phyloP scores from a whole-genome alignment of 2,113 vertebrate species.

The Muntiacus reevesi region DNA sequence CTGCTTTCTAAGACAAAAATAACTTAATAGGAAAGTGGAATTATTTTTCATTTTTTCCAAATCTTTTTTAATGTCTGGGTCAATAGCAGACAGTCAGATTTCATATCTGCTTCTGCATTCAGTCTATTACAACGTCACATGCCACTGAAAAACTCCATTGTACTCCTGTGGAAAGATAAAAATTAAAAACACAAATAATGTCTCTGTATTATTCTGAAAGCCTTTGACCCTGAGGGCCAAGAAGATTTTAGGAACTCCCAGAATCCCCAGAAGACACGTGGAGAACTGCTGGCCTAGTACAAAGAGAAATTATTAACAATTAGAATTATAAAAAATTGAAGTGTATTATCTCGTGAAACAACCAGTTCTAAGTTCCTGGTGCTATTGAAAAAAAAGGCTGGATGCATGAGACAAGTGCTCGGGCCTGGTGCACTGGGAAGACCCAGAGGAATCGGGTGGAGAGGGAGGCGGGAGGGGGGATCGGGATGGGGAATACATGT shows the following conservation, averaged over 20 bases:
- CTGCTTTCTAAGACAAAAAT: background rate
- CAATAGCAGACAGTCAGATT: background rate
- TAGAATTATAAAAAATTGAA: background rate
- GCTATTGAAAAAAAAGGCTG: background rate
- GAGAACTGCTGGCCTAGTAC: background rate
- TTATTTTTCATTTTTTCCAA: background rate
- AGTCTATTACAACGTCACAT: background rate
- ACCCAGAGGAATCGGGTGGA: too few relatives aligned
- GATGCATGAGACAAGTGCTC: too few relatives aligned
- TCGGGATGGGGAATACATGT: too few relatives aligned
- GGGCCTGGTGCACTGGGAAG: too few relatives aligned
- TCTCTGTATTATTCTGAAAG: background rate
- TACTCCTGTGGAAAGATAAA: background rate
- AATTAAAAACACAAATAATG: background rate
- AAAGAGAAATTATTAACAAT: slow-evolving; percentile 17
- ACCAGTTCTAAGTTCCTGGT: background rate
- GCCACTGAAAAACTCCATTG: background rate
- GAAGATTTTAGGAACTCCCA: background rate
- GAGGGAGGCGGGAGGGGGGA: too few relatives aligned
- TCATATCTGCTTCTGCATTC: background rate
- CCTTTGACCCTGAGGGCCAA: background rate
- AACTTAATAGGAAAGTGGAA: background rate
- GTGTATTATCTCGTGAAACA: background rate
- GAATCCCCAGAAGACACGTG: background rate
- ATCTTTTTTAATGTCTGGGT: background rate